Base-by-base conservation (phyloP, 2,888 invertebrate genomes). In the Diplolepis rosae region DNA sequence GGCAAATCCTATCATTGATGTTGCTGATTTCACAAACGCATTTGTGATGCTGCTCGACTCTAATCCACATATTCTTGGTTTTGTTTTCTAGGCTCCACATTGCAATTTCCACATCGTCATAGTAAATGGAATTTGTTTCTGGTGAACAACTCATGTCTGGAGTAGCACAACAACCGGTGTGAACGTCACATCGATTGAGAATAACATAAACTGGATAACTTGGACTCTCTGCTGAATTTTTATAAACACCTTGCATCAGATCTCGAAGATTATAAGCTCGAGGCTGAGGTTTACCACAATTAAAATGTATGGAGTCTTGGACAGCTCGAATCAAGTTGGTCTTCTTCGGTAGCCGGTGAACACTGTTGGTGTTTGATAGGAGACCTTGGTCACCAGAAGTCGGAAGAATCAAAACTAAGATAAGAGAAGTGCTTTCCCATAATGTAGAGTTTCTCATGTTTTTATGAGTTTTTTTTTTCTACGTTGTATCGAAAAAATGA, bases 151-250 rank as follows among this genome's bases (percentile, higher is more conserved):
- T 80, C 66, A 77, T 66, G 11, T 76, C 70, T 11, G 72, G 68
- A 22, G 72, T 78, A 18, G 3, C 18, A 56, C 88, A 88, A 48
- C 87, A 88, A 1, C 88, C 88, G 1, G 87, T 75, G n/a, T 84
- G 81, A 4, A 70, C 74, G 68, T 88, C 88, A 74, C 88, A 88
- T 22, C 85, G 81, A 15, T 79, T 79, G 11, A 84, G 27, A 1
- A 85, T 77, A 0, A 85, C 77, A 51, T 83, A 84, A 4, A 77
- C 50, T 11, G 85, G 85, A 5, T 69, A 74, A 30, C 75, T 73
- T 0, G 73, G 71, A n/a, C 67, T 75, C n/a, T 80, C 78, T 0
- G 73, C 76, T 0, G 76, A 28, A 65, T 77, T 74, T 15, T 71
- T 52, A 2, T 77, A 45, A 1, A 65, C 6, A 9, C 35, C 68